These are phyloP conservation scores for Apotomis betuletana DNA, from an alignment of 2,888 invertebrate genomes.

Conservation along the genomic window DNA sequence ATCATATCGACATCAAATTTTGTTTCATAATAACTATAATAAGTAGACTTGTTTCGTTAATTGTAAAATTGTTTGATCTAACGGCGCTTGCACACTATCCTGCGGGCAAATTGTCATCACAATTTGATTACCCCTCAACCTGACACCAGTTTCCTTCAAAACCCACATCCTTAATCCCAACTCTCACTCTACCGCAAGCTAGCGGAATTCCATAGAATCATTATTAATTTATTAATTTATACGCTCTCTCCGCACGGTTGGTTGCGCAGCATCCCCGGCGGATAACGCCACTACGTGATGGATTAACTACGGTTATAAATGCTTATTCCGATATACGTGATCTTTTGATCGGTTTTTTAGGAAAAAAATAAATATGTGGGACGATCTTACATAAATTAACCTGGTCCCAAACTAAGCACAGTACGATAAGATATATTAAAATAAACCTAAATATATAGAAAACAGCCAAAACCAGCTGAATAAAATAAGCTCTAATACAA, in stretches of 20 bases:
- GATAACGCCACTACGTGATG: slow-evolving; percentile 41
- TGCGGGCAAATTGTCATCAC: neutral
- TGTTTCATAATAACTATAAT: no score
- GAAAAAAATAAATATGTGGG: no score
- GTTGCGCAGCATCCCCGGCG: slow-evolving; percentile 51
- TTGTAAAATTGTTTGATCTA: neutral
- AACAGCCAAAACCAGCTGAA: no score
- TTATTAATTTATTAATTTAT: slow-evolving; percentile 83
- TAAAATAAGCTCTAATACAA: no score
- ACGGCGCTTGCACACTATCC: neutral
- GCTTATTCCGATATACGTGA: slow-evolving; percentile 24
- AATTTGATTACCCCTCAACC: neutral
- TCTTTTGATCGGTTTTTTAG: neutral
- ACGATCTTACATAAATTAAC: no score
- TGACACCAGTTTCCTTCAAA: slow-evolving; percentile 35
- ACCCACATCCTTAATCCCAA: slow-evolving; percentile 50
- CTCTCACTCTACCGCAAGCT: slow-evolving; percentile 60
- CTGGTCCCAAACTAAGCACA: no score
- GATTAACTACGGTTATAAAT: slow-evolving; percentile 36
- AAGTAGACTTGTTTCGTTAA: no score
- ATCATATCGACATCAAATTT: no score
- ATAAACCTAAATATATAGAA: no score
- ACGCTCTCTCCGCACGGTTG: slow-evolving; percentile 76
- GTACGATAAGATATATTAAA: no score
- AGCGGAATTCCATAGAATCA: slow-evolving; percentile 81